Evolutionary conservation across 2,888 invertebrate species (phyloP).

Genomic region (Chouioia cunea): DNA sequence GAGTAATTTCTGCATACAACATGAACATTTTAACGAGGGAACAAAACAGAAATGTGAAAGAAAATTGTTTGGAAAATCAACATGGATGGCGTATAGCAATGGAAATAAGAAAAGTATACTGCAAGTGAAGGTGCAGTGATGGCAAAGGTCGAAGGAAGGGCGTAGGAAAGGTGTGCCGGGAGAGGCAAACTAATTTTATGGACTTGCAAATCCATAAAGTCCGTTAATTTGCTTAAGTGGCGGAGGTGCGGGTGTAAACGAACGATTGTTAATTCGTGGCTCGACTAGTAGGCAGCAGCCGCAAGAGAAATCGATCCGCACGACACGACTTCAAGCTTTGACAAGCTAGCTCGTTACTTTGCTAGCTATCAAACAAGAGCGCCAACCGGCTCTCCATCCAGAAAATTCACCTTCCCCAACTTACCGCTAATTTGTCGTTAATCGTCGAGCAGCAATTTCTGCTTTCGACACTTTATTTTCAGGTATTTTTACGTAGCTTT

Average conservation of each 20-base stretch:
- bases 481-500: conserved; percentile 14
- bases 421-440: conserved; percentile 33
- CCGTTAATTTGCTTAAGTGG: conserved; percentile 57
- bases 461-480: conserved; percentile 40
- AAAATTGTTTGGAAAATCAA: too few species aligned
- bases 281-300: background rate
- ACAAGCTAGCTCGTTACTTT: conserved; percentile 36
- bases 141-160: too few species aligned
- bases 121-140: too few species aligned
- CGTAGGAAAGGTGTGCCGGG: too few species aligned
- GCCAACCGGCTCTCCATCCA: conserved; percentile 3
- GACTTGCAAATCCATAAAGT: conserved; percentile 59
- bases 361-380: conserved; percentile 33
- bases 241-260: conserved; percentile 18
- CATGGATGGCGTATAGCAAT: too few species aligned
- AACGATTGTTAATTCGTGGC: conserved; percentile 43
- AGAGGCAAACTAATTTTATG: conserved; percentile 51
- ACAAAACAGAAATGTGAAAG: too few species aligned
- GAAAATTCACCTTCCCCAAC: too few species aligned
- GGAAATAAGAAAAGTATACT: too few species aligned
- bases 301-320: conserved; percentile 39
- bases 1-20: too few species aligned
- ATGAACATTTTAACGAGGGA: too few species aligned
- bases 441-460: conserved; percentile 12
- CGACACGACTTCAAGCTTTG: conserved; percentile 10